Conservation (phyloP, 2,113 vertebrate genomes). For the Nannobrachium achirus region DNA sequence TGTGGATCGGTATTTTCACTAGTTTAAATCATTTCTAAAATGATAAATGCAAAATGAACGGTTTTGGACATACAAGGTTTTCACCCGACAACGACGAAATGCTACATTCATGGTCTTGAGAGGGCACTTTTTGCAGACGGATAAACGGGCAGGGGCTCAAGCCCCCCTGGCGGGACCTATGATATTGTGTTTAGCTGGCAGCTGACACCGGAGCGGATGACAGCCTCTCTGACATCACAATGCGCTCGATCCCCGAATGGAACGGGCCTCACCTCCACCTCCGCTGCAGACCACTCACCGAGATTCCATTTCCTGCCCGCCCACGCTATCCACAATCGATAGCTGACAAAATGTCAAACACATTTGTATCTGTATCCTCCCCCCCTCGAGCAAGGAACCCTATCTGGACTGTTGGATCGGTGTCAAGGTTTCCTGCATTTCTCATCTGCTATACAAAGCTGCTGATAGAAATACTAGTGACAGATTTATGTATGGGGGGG, state of each 20-base stretch:
- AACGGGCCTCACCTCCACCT: slow-evolving; percentile 5
- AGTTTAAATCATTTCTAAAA: no score
- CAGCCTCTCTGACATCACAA: slow-evolving; percentile 34
- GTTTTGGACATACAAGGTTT: no score
- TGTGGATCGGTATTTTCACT: no score
- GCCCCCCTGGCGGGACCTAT: not conserved
- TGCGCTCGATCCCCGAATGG: not conserved
- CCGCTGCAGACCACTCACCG: slow-evolving; percentile 22
- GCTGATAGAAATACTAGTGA: slow-evolving; percentile 35
- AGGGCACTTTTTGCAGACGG: no score
- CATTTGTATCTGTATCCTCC: slow-evolving; percentile 48
- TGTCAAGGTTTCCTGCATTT: slow-evolving; percentile 38
- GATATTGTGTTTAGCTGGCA: slow-evolving; percentile 7
- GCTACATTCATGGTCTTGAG: no score
- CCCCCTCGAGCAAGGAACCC: slow-evolving; percentile 25
- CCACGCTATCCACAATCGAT: slow-evolving; percentile 48
- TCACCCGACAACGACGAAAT: no score
- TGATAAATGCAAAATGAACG: no score
- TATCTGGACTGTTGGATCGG: slow-evolving; percentile 21
- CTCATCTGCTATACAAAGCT: slow-evolving; percentile 23
- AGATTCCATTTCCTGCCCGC: slow-evolving; percentile 34
- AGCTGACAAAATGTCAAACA: slow-evolving; percentile 62
- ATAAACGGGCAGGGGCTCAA: no score
- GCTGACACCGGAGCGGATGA: slow-evolving; percentile 22
- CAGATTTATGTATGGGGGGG: slow-evolving; percentile 30